Base-by-base conservation (phyloP, 2,888 invertebrate genomes). In the Hybos culiciformis region DNA sequence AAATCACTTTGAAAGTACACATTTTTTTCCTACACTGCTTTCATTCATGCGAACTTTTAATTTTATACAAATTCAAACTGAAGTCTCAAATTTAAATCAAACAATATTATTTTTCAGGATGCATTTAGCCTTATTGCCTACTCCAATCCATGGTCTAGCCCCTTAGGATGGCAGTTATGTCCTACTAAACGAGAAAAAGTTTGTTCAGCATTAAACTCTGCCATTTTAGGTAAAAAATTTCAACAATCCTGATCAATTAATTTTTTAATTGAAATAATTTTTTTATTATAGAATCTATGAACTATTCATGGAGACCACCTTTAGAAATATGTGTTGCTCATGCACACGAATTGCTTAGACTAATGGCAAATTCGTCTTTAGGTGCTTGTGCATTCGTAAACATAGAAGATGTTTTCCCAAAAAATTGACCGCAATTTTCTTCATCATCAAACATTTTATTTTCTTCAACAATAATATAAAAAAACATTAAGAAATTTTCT, bases 91-190 rank as follows among this genome's bases (percentile, higher is more conserved):
- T 8, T 8, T 8, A 8, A 24, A 8, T 24, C 11, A 24, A 24
- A 11, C 24, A 8, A 24, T 24, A 41, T 40, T 49, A 40, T 29
- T 46, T 50, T 54, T 20, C 71, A 93, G 85, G 90, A 96, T 70
- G 96, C 96, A 61, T 97, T 96, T 74, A 94, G 94, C 71, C 75
- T 97, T 62, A 73, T 97, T 61, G 96, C 96, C 39, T 97, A 97
- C 70, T 85, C 91, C 55, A 94, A 97, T 72, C 97, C 96, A 23
- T 94, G 92, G 92, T 83, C 81, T 60, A 93, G 93, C 68, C 94
- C 94, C 15, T 83, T 96, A 48, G 93, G 93, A 48, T 91, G 90
- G 84, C 92, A 94, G 68, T 73, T 97, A 56, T 84, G 92, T 67
- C 86, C 94, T n/a, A 77, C 83, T 54, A 86, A 93, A 61, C 77